Percentiles rank a stretch among this genome's conserved stretches.
phyloP scores from a whole-genome alignment of 1,140 invertebrate genomes.

The Brachionus sp. region DNA sequence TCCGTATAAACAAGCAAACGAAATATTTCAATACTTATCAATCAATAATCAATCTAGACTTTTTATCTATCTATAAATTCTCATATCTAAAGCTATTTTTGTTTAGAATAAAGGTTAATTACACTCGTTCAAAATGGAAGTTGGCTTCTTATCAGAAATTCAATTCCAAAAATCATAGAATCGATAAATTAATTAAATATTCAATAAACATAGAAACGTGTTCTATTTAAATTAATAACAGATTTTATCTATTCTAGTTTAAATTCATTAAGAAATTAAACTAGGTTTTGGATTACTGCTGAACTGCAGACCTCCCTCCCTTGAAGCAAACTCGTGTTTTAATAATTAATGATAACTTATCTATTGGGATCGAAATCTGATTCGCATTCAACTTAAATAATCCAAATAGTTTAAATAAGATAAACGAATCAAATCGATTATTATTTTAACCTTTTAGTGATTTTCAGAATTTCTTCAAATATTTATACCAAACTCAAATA shows the following conservation, averaged over 20 bases:
- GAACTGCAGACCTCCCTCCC: background rate
- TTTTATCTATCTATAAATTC: constrained; percentile 14
- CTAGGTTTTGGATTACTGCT: constrained; percentile 8
- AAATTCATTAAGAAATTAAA: constrained; percentile 31
- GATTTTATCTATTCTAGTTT: constrained; percentile 9
- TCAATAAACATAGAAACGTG: constrained; percentile 17
- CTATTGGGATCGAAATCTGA: background rate
- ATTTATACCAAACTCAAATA: background rate
- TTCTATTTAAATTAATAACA: constrained; percentile 23
- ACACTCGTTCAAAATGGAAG: background rate
- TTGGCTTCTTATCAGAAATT: constrained; percentile 26
- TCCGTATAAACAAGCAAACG: background rate
- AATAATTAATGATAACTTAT: constrained; percentile 4
- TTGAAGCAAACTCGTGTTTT: background rate
- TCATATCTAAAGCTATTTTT: background rate
- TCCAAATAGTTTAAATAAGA: background rate
- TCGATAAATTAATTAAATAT: constrained; percentile 38
- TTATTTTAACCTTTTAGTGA: constrained; percentile 20
- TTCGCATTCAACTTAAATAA: background rate
- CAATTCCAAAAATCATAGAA: background rate
- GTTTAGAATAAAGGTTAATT: background rate
- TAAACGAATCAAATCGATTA: constrained; percentile 35
- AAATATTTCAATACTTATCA: constrained; percentile 30
- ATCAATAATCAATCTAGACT: constrained; percentile 27
- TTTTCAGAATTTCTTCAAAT: background rate